Base-by-base conservation (phyloP, 2,888 invertebrate species). In the Sipha maydis region DNA sequence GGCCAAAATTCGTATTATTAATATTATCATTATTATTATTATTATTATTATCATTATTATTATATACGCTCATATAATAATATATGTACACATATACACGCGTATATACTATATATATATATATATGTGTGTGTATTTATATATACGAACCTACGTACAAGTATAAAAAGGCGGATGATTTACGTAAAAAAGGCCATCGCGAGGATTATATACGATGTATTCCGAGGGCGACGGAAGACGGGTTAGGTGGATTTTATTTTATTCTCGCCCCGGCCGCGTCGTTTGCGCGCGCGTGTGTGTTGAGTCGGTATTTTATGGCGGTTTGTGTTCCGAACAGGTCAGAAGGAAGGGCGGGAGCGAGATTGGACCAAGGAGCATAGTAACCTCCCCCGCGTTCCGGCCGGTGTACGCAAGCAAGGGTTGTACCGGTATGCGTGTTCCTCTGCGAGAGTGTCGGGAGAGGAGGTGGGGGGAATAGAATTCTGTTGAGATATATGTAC, bases 221-320 rank as follows among this genome's bases (percentile, higher is more conserved):
- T 67, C 25, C 25, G n/a, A 14, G 75, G 84, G 19, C 41, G 61
- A 48, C 41, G 85, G 83, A 56, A 38, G 25, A 41, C 61, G 84
- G 76, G 85, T 85, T 85, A 78, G 85, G 85, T 78, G 78, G 85
- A 85, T 85, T 85, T 85, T 78, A 78, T 85, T 85, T 85, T 69
- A 78, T 85, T 85, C 85, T 85, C 85, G 85, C 77, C 85, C 84
- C 48, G 48, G 48, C 5, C 28, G 14, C 25, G 75, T 69, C 85
- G 77, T 38, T n/a, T 61, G 73, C 19, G 83, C n/a, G 31, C n/a
- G 67, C 19, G 67, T 21, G 84, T 41, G 61, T 28, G 84, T 84
- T 84, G 84, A 84, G 84, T 84, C 69, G 69, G 85, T 85, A 69
- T 85, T 85, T 85, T 85, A 85, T 85, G 85, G 85, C 77, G 67